Evolutionary conservation across 2,113 vertebrate genomes (phyloP).

Genomic region (Psilopogon haemacephalus): DNA sequence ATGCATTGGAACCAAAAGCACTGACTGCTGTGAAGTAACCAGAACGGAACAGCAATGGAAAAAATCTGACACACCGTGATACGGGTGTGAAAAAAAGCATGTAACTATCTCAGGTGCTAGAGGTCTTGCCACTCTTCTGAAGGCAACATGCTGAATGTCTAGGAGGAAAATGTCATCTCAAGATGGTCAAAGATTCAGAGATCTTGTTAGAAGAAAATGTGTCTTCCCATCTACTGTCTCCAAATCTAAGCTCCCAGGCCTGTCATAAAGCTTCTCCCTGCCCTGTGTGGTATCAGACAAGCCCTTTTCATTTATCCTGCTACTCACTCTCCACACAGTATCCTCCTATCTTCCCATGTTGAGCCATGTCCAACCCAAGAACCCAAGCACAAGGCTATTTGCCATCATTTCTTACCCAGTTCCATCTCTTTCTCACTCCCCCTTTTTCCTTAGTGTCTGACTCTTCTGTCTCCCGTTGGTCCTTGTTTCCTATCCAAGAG

Average conservation of each 20-base stretch:
- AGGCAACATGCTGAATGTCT: neutral
- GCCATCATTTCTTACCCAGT: neutral
- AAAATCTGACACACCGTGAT: neutral
- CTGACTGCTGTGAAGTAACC: neutral
- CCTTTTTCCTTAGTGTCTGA: neutral
- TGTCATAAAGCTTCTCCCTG: neutral
- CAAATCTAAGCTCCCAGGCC: neutral
- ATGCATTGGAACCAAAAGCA: neutral
- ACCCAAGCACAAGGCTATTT: neutral
- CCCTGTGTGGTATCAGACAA: too few relatives aligned
- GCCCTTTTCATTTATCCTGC: neutral
- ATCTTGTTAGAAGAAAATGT: neutral
- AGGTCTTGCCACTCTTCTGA: neutral
- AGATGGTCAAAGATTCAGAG: neutral
- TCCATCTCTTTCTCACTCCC: neutral
- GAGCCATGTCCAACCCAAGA: neutral
- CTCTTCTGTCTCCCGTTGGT: neutral
- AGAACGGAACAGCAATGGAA: neutral
- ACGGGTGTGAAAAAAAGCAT: fast-evolving
- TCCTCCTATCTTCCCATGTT: fast-evolving
- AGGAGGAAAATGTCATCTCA: neutral
- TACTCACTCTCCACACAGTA: neutral
- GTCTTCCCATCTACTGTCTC: neutral
- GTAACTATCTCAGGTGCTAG: neutral
- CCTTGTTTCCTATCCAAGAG: neutral